phyloP scores from a whole-genome alignment of 2,113 vertebrate species.

The Thymallus thymallus region DNA sequence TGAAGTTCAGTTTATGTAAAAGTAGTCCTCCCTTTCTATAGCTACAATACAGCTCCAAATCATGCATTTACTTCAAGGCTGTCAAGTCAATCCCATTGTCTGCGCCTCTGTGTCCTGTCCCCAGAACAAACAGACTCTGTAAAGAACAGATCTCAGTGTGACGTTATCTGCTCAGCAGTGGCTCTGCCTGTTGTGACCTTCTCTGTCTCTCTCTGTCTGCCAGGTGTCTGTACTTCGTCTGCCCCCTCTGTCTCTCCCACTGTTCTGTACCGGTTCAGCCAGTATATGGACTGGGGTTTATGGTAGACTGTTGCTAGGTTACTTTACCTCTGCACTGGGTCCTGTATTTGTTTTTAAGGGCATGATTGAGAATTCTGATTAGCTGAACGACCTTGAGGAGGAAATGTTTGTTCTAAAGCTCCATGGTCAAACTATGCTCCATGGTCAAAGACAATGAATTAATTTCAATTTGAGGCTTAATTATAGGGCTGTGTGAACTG shows the following conservation, averaged over 20 bases:
- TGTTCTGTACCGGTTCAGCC: conserved; percentile 56
- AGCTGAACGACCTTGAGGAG: neutral
- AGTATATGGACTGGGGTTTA: neutral
- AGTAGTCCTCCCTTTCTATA: too few relatives aligned
- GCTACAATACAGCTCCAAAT: too few relatives aligned
- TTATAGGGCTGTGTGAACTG: neutral
- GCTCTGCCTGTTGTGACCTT: conserved; percentile 27
- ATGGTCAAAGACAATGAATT: neutral
- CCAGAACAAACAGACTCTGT: conserved; percentile 9
- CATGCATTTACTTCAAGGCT: too few relatives aligned
- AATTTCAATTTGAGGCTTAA: neutral
- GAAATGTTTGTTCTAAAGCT: neutral
- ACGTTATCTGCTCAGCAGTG: conserved; percentile 20
- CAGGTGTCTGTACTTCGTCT: neutral
- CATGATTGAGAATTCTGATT: neutral
- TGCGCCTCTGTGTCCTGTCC: neutral
- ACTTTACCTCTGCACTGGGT: conserved; percentile 45
- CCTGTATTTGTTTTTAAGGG: conserved; percentile 19
- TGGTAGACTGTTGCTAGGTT: conserved; percentile 67
- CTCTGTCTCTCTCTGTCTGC: conserved; percentile 24
- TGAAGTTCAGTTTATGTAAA: too few relatives aligned
- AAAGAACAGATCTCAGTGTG: conserved; percentile 29
- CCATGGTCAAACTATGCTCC: too few relatives aligned
- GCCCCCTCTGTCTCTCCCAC: conserved; percentile 4
- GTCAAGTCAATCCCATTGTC: neutral